These are phyloP conservation scores for Sturnira hondurensis DNA, from an alignment of 2,113 vertebrate genomes.

Conservation along the genomic window DNA sequence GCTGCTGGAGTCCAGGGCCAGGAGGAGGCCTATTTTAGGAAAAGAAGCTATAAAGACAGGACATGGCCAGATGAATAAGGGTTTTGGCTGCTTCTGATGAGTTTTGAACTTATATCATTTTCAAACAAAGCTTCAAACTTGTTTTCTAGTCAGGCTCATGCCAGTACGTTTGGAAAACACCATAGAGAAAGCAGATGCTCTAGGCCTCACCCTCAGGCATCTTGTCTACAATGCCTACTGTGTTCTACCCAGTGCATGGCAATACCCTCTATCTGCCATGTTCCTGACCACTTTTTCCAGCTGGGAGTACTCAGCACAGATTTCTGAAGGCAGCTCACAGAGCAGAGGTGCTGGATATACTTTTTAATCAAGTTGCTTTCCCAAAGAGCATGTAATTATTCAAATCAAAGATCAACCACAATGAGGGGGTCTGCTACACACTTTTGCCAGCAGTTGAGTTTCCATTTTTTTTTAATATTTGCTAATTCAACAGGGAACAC, in stretches of 20 bases:
- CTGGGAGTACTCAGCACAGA: not conserved
- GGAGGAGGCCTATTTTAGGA: not conserved
- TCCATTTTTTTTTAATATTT: not conserved
- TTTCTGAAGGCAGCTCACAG: too few species aligned
- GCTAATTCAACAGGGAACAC: not conserved
- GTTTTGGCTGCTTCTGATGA: not conserved
- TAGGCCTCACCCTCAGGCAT: not conserved
- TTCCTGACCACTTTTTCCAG: not conserved
- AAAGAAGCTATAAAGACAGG: not conserved
- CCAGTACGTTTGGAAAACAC: not conserved
- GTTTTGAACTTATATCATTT: not conserved
- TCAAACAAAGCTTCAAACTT: not conserved
- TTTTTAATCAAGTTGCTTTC: not conserved
- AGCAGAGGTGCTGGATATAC: too few species aligned
- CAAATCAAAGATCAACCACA: not conserved
- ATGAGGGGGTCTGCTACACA: not conserved
- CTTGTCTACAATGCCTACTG: accelerated
- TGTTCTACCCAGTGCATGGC: not conserved
- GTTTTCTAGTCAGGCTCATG: not conserved
- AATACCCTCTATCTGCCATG: not conserved
- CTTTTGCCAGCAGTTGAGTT: not conserved
- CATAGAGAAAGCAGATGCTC: accelerated
- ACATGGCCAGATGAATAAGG: not conserved
- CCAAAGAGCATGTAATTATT: too few species aligned
- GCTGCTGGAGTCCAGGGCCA: not conserved